Evolutionary conservation across 2,888 invertebrate genomes (phyloP).

Genomic region (Drosophila recens): DNA sequence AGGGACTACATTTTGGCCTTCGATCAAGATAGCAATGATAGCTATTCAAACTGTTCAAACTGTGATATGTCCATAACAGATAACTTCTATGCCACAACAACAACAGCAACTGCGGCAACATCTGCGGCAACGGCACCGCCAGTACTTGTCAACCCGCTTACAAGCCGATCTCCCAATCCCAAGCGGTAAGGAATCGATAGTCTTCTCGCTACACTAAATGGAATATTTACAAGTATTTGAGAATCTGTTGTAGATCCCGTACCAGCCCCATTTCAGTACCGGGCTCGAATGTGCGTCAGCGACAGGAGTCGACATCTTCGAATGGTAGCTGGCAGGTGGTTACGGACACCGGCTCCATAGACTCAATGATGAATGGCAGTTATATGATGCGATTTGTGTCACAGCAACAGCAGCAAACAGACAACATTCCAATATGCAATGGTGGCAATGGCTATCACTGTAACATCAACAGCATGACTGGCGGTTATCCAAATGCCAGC

Average conservation of each 20-base stretch:
- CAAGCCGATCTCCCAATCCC: conserved; percentile 83
- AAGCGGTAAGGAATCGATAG: conserved; percentile 73
- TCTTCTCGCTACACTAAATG: background rate
- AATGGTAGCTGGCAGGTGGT: conserved; percentile 90
- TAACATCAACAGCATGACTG: conserved; percentile 33
- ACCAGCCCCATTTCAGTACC: conserved; percentile 90
- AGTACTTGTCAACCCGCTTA: conserved; percentile 70
- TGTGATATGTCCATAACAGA: conserved; percentile 84
- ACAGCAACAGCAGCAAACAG: conserved; percentile 52
- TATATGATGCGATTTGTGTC: conserved; percentile 75
- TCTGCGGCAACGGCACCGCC: conserved; percentile 36
- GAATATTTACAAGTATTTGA: background rate
- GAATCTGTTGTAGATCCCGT: conserved; percentile 73
- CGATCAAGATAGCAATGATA: conserved; percentile 85
- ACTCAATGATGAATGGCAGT: conserved; percentile 82
- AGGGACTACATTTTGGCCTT: conserved; percentile 81
- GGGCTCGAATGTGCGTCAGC: conserved; percentile 85
- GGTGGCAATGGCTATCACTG: conserved; percentile 74
- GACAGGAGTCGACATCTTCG: conserved; percentile 87
- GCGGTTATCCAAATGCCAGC: conserved; percentile 37
- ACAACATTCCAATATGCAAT: conserved; percentile 72
- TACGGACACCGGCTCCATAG: conserved; percentile 88
- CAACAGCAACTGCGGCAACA: conserved; percentile 29
- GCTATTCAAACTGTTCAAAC: conserved; percentile 84
- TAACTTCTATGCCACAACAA: conserved; percentile 78